A percentile compares a stretch with the other conserved stretches of the same genome.
Evolutionary conservation across 2,113 vertebrate genomes (phyloP).

Genomic region (Atherinomorus stipes): DNA sequence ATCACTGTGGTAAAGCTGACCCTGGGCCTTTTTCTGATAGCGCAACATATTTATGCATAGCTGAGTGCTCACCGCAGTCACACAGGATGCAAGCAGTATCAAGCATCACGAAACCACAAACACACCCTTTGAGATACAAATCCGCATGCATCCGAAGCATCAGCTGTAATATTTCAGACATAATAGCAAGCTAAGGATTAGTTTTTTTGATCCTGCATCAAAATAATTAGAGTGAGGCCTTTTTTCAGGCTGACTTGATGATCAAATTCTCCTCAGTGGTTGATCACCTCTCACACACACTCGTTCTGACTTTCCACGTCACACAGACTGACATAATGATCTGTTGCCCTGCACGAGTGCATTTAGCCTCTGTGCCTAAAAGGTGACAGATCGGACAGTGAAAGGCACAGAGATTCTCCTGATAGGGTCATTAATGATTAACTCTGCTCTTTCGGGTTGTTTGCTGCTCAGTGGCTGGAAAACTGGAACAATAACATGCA

Average conservation of each 20-base stretch:
- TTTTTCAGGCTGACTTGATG: too few species aligned
- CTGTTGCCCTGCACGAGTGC: conserved; percentile 1
- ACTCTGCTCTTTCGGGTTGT: conserved; percentile 68
- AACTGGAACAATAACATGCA: conserved; percentile 78
- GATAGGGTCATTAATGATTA: conserved; percentile 80
- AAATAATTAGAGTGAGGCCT: too few species aligned
- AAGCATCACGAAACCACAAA: neutral
- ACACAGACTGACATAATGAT: conserved; percentile 28
- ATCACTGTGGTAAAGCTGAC: conserved; percentile 39
- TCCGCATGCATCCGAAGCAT: neutral
- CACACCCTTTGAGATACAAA: neutral
- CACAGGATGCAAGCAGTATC: neutral
- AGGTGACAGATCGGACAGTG: conserved; percentile 55
- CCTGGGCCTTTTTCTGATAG: conserved; percentile 25
- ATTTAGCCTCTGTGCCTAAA: conserved; percentile 9
- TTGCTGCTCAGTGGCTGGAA: conserved; percentile 81
- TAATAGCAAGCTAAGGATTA: neutral
- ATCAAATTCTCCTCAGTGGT: neutral
- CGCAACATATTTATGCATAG: neutral
- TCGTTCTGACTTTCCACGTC: conserved; percentile 2
- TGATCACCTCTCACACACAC: neutral
- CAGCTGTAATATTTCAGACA: neutral
- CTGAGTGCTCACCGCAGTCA: neutral
- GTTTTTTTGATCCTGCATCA: too few species aligned
- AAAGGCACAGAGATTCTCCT: conserved; percentile 65